These are phyloP conservation scores for Cataglyphis cursor DNA, from an alignment of 2,888 invertebrate species.

Conservation along the genomic window DNA sequence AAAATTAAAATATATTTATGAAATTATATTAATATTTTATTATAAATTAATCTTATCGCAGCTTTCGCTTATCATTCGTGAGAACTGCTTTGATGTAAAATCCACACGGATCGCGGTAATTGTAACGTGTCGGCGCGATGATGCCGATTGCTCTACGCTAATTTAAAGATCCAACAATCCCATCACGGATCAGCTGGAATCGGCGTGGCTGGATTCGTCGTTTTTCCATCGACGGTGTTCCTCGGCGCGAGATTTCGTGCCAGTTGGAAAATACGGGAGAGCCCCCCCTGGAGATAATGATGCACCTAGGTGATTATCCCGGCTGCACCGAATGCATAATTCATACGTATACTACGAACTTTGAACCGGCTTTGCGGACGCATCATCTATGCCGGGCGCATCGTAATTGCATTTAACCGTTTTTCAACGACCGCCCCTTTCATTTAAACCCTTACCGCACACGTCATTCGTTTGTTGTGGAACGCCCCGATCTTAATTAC, in stretches of 20 bases:
- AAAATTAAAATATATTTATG: neutral
- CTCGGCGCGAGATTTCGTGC: slow-evolving; percentile 62
- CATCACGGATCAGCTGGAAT: slow-evolving; percentile 56
- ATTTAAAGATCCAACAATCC: slow-evolving; percentile 34
- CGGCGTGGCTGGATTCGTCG: slow-evolving; percentile 2
- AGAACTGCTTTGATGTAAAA: neutral
- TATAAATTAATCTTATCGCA: slow-evolving; percentile 8
- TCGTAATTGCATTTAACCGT: slow-evolving; percentile 54
- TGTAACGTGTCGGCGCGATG: slow-evolving; percentile 13
- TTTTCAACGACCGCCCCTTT: slow-evolving; percentile 35
- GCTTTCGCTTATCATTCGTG: neutral
- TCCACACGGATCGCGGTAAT: neutral
- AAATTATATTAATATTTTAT: neutral
- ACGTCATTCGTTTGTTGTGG: slow-evolving; percentile 37
- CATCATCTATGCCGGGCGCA: slow-evolving; percentile 12
- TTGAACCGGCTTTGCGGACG: slow-evolving; percentile 66
- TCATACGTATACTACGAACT: slow-evolving; percentile 72
- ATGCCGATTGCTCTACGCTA: slow-evolving; percentile 28
- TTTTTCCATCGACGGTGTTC: slow-evolving; percentile 50
- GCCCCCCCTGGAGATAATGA: slow-evolving; percentile 67
- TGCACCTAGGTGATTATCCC: slow-evolving; percentile 64
- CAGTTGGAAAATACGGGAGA: slow-evolving; percentile 70
- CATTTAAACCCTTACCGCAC: slow-evolving; percentile 55
- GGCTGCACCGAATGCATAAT: slow-evolving; percentile 78
- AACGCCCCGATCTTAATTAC: slow-evolving; percentile 12